phyloP scores from a whole-genome alignment of 2,113 vertebrate species.

The Tragelaphus strepsiceros region DNA sequence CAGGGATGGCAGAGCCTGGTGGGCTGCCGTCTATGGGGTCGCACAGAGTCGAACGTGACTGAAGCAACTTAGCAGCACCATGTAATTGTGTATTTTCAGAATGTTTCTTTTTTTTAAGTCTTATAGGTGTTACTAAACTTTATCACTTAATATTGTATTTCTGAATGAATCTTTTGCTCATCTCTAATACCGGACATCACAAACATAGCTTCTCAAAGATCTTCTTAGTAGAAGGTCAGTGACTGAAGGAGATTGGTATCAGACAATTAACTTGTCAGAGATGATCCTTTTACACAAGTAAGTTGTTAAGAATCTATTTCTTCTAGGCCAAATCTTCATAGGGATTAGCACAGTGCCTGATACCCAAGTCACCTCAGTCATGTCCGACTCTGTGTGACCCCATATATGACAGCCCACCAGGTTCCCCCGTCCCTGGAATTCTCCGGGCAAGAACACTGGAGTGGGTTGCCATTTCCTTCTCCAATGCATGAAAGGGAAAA shows the following conservation, averaged over 20 bases:
- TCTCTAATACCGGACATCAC: neutral
- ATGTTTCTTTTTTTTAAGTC: neutral
- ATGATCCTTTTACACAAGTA: neutral
- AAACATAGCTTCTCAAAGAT: neutral
- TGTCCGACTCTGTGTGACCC: too few relatives aligned
- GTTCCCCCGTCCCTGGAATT: too few relatives aligned
- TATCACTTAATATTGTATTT: neutral
- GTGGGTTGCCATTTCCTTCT: too few relatives aligned
- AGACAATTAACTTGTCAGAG: neutral
- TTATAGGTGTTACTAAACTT: neutral
- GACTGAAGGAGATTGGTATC: neutral
- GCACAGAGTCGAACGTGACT: accelerated
- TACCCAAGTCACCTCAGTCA: neutral
- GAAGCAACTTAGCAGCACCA: neutral
- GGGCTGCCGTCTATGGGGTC: too few relatives aligned
- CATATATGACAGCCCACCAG: too few relatives aligned
- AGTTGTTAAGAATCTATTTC: neutral
- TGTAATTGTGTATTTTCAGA: neutral
- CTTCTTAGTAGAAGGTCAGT: neutral
- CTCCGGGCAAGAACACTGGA: too few relatives aligned
- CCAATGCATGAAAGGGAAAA: too few relatives aligned
- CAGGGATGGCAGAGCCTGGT: too few relatives aligned
- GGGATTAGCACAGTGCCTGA: neutral
- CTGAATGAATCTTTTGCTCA: neutral
- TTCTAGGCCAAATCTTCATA: neutral